Conservation (phyloP, 2,888 invertebrate species). For the Drosophila neutralis region DNA sequence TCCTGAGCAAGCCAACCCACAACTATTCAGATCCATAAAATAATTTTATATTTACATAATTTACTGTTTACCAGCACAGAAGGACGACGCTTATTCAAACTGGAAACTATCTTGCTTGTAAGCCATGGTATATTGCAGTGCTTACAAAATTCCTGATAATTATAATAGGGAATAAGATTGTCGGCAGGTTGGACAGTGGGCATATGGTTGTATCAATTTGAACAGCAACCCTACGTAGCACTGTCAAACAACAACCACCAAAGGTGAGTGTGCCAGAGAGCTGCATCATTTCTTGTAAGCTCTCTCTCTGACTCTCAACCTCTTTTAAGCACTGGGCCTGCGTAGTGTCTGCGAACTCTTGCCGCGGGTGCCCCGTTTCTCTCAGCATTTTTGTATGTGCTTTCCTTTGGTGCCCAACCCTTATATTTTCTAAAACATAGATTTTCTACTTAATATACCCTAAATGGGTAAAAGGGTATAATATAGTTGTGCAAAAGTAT, state of each 20-base stretch:
- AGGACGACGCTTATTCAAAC: background rate
- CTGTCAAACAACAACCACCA: constrained; percentile 66
- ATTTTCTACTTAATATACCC: background rate
- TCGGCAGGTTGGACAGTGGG: background rate
- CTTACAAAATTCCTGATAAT: background rate
- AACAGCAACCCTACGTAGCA: constrained; percentile 62
- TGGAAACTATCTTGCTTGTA: background rate
- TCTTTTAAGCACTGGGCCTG: background rate
- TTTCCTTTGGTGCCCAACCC: background rate
- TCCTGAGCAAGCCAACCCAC: background rate
- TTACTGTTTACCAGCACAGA: background rate
- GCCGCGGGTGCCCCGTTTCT: background rate
- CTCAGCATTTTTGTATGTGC: background rate
- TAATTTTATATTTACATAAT: background rate
- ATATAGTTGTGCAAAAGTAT: background rate
- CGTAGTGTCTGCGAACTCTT: background rate
- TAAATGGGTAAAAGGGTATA: background rate
- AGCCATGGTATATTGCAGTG: background rate
- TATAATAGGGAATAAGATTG: background rate
- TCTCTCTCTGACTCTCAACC: background rate
- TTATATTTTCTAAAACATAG: background rate
- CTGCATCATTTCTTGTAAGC: background rate
- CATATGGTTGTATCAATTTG: constrained; percentile 31
- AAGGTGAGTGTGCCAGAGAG: constrained; percentile 54
- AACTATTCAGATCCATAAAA: background rate